phyloP scores from a whole-genome alignment of 2,113 vertebrate species.

The Pelodiscus sinensis region DNA sequence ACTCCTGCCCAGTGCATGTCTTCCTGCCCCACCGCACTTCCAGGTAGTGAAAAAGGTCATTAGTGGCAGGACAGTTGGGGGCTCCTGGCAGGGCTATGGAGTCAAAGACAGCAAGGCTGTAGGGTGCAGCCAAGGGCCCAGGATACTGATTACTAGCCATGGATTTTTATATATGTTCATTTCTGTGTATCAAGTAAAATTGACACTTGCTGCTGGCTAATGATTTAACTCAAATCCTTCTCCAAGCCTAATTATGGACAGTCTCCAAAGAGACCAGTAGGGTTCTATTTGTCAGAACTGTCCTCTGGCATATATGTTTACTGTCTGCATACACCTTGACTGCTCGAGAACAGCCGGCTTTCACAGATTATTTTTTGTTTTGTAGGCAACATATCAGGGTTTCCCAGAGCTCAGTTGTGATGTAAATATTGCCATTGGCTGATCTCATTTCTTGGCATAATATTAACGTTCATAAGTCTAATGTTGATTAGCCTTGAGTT shows the following conservation, averaged over 20 bases:
- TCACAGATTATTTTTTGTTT: constrained; percentile 28
- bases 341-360: constrained; percentile 39
- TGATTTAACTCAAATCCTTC: neutral
- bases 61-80: neutral
- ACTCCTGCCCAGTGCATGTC: neutral
- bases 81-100: neutral
- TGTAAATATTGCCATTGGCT: constrained; percentile 49
- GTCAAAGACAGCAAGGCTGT: neutral
- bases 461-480: constrained; percentile 22
- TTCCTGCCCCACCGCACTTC: neutral
- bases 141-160: neutral
- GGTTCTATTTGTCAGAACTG: constrained; percentile 25
- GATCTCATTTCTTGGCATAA: constrained; percentile 33
- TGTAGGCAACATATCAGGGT: constrained; percentile 60
- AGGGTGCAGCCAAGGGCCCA: neutral
- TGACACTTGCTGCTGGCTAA: neutral
- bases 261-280: neutral
- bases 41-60: neutral
- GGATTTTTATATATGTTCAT: neutral
- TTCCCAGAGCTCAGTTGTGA: constrained; percentile 51
- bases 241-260: neutral
- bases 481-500: constrained; percentile 60
- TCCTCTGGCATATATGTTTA: neutral
- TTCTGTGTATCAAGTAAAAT: neutral
- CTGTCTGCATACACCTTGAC: constrained; percentile 23